Conservation (phyloP, 2,888 invertebrate genomes). For the Frankliniella fusca region DNA sequence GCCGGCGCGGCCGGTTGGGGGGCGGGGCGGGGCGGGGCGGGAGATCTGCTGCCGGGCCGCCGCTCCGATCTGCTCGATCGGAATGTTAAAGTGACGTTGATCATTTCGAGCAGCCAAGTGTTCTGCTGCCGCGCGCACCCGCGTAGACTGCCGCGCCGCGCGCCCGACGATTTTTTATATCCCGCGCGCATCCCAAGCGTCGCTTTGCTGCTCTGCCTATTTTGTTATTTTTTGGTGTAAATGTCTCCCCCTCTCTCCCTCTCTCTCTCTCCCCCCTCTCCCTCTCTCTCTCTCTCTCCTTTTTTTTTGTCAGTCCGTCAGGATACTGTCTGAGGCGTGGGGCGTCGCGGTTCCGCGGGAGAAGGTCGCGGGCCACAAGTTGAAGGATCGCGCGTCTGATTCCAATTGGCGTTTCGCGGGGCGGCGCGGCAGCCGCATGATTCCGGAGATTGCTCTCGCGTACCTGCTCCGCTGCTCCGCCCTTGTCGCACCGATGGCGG, state of each 20-base stretch:
- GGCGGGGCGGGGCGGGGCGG: too few species aligned
- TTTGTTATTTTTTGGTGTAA: not conserved
- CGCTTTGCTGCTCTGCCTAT: not conserved
- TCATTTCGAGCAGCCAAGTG: constrained; percentile 10
- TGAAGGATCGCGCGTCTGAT: too few species aligned
- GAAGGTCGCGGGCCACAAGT: not conserved
- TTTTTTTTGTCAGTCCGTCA: not conserved
- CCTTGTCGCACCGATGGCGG: too few species aligned
- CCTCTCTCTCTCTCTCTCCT: not conserved
- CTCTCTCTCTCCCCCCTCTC: not conserved
- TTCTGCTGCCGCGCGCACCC: not conserved
- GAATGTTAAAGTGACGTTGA: not conserved
- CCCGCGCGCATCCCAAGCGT: not conserved
- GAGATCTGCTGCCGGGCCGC: not conserved
- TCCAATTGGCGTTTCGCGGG: too few species aligned
- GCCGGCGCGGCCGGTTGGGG: too few species aligned
- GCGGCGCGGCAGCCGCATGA: too few species aligned
- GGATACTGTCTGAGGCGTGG: not conserved
- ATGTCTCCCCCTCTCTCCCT: not conserved
- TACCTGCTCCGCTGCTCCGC: too few species aligned
- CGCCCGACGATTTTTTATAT: too few species aligned
- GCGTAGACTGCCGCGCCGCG: not conserved
- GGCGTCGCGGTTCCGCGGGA: too few species aligned
- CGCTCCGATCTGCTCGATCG: not conserved
- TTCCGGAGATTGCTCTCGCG: too few species aligned